Percentiles rank a stretch among this genome's conserved stretches.
Evolutionary conservation across 2,797 vertebrate species (phyloP).

Genomic region (Pipistrellus kuhlii): DNA sequence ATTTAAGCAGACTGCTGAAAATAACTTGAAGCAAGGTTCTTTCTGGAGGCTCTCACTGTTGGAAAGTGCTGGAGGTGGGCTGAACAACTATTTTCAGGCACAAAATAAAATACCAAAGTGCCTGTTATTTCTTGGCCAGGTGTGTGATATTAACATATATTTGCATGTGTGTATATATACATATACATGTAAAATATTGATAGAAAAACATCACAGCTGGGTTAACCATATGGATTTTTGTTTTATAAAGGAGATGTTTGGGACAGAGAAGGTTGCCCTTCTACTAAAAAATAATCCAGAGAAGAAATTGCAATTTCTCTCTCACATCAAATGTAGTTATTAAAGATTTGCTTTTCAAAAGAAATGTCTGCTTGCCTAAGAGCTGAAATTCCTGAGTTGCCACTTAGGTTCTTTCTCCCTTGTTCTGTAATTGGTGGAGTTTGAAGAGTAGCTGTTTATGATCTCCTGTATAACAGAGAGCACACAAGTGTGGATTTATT

Average conservation of each 20-base stretch:
- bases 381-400: neutral
- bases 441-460: neutral
- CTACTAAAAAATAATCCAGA: neutral
- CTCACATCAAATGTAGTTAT: neutral
- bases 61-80: neutral
- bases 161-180: neutral
- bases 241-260: conserved; percentile 28
- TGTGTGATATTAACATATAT: neutral
- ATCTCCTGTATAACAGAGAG: neutral
- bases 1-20: conserved; percentile 81
- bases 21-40: conserved; percentile 79
- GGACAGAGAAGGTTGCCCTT: neutral
- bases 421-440: neutral
- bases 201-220: neutral
- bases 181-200: neutral
- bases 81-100: neutral
- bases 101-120: neutral
- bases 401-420: neutral
- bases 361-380: neutral
- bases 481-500: neutral
- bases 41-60: conserved; percentile 57
- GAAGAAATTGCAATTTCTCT: neutral
- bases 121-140: neutral
- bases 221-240: neutral
- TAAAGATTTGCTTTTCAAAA: conserved; percentile 35